phyloP scores from a whole-genome alignment of 2,797 vertebrate species.

The Mycteria americana region DNA sequence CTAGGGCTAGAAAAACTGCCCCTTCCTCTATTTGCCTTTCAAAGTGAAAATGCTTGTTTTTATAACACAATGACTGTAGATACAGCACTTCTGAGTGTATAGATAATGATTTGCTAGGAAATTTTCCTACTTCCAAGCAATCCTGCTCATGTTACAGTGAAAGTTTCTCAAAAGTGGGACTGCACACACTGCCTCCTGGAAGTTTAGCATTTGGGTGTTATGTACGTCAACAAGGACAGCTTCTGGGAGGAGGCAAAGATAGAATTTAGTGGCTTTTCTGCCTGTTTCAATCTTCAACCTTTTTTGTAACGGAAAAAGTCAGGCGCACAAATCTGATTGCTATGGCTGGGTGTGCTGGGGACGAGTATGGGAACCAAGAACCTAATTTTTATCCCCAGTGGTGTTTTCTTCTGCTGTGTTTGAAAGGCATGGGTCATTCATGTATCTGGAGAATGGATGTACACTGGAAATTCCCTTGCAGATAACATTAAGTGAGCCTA shows the following conservation, averaged over 20 bases:
- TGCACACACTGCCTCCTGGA: background rate
- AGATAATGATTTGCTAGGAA: background rate
- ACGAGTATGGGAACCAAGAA: background rate
- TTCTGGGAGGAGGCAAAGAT: background rate
- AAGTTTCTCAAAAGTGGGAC: background rate
- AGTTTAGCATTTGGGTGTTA: background rate
- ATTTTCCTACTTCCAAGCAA: background rate
- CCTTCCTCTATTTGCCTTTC: background rate
- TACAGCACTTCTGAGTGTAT: background rate
- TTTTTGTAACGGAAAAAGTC: background rate
- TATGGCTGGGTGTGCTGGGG: background rate
- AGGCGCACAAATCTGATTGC: background rate
- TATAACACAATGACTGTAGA: background rate
- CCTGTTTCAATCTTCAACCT: background rate
- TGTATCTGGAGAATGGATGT: background rate
- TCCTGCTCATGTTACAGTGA: background rate
- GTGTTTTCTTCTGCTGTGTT: background rate
- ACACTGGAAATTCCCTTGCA: background rate
- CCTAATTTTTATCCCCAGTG: background rate
- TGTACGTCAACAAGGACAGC: rapidly evolving
- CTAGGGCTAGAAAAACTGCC: background rate
- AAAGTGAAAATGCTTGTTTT: background rate
- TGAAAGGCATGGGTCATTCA: background rate
- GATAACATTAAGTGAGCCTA: background rate
- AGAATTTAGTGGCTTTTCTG: background rate